These are phyloP conservation scores for Prietella phreatophila DNA, from an alignment of 2,113 vertebrate species.

Conservation along the genomic window DNA sequence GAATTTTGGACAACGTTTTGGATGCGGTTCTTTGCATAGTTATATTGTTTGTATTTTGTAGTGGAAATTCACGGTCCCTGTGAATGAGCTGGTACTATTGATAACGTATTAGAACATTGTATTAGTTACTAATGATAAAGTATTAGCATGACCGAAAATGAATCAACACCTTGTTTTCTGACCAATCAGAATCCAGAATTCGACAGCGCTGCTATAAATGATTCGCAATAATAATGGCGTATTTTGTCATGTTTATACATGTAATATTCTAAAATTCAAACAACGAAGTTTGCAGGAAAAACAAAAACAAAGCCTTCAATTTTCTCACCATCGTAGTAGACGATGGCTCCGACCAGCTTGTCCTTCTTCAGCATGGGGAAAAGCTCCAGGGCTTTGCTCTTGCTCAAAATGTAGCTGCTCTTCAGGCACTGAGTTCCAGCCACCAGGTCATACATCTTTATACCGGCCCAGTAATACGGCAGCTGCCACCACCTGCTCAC, in stretches of 20 bases:
- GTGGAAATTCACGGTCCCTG: too few species aligned
- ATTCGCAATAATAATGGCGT: neutral
- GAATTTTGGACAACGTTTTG: too few species aligned
- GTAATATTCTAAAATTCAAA: neutral
- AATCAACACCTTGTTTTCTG: neutral
- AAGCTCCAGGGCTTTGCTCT: constrained; percentile 86
- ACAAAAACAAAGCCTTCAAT: neutral
- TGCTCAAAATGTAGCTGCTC: constrained; percentile 93
- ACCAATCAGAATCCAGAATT: neutral
- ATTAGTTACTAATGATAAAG: too few species aligned
- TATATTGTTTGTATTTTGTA: too few species aligned
- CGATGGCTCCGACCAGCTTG: constrained; percentile 90
- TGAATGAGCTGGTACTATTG: neutral
- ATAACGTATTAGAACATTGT: too few species aligned
- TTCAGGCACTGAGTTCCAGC: constrained; percentile 90
- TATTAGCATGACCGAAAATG: neutral
- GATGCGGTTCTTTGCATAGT: too few species aligned
- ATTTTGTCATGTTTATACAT: neutral
- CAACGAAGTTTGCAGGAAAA: neutral
- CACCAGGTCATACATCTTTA: constrained; percentile 95
- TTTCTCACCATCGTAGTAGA: constrained; percentile 93
- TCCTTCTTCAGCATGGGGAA: constrained; percentile 97
- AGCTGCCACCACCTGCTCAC: constrained; percentile 92
- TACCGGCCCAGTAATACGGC: constrained; percentile 96
- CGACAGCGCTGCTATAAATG: neutral